A percentile compares a stretch with the other conserved stretches of the same genome.
Evolutionary conservation across 2,888 invertebrate species (phyloP).

Genomic region (Pristionchus fissidentatus): DNA sequence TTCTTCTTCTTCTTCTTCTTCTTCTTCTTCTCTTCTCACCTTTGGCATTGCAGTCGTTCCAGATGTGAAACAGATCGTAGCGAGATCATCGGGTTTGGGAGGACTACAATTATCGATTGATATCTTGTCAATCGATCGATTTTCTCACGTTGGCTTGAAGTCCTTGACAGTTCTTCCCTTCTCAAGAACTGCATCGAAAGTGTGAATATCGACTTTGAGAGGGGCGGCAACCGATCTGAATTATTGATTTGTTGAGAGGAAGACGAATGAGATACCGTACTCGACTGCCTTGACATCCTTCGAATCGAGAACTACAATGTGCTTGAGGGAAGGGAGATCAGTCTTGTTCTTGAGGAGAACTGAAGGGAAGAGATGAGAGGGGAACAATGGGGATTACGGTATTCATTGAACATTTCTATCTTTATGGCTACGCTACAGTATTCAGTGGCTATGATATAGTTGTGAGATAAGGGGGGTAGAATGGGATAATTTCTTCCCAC

Average conservation of each 20-base stretch:
- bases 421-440: too few species aligned
- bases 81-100: conserved; percentile 87
- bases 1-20: neutral
- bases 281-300: neutral
- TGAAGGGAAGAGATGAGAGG: conserved; percentile 17
- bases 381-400: neutral
- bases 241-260: neutral
- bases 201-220: conserved; percentile 19
- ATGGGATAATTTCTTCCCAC: too few species aligned
- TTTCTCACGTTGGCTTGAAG: neutral
- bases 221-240: conserved; percentile 22
- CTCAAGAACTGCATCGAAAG: conserved; percentile 44
- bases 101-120: conserved; percentile 79
- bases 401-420: too few species aligned
- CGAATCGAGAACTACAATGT: conserved; percentile 44
- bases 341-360: conserved; percentile 24
- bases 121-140: neutral
- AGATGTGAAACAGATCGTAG: conserved; percentile 95
- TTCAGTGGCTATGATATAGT: too few species aligned
- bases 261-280: neutral
- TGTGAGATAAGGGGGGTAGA: too few species aligned
- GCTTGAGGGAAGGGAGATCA: conserved; percentile 36
- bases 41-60: conserved; percentile 84
- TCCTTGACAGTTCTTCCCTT: conserved; percentile 32
- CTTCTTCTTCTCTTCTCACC: conserved; percentile 77